Evolutionary conservation across 2,113 vertebrate genomes (phyloP).

Genomic region (Eublepharis macularius): DNA sequence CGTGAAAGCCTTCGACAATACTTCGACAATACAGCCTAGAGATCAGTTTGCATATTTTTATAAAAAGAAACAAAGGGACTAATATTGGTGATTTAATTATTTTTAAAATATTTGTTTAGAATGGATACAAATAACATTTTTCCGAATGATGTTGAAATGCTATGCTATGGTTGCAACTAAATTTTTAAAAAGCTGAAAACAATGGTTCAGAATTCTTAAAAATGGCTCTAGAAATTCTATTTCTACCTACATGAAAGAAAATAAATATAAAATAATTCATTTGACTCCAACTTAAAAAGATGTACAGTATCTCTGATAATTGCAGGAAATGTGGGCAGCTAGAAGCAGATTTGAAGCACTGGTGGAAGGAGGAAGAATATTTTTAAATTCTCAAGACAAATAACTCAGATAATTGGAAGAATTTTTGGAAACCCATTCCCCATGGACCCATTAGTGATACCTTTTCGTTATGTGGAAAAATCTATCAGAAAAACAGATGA

Average conservation of each 20-base stretch:
- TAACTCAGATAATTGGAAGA: neutral
- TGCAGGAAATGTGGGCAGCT: neutral
- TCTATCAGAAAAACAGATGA: neutral
- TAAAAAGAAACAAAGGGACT: neutral
- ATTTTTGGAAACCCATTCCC: neutral
- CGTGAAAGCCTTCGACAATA: too few relatives aligned
- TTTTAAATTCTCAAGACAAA: neutral
- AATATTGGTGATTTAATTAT: neutral
- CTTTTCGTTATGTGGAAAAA: neutral
- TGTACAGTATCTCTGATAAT: neutral
- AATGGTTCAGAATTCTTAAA: neutral
- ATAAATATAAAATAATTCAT: neutral
- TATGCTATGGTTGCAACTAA: neutral
- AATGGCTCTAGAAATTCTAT: neutral
- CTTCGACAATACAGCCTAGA: too few relatives aligned
- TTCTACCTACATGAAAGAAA: neutral
- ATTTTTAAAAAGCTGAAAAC: neutral
- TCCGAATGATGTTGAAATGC: neutral
- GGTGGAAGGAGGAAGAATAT: neutral
- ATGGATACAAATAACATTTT: neutral
- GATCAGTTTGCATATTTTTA: slow-evolving; percentile 27
- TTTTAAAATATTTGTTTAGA: neutral
- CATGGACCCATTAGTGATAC: neutral
- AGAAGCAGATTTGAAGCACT: neutral
- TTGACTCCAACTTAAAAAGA: neutral